Base-by-base conservation (phyloP, 2,113 vertebrate genomes). In the Oostethus manadensis region DNA sequence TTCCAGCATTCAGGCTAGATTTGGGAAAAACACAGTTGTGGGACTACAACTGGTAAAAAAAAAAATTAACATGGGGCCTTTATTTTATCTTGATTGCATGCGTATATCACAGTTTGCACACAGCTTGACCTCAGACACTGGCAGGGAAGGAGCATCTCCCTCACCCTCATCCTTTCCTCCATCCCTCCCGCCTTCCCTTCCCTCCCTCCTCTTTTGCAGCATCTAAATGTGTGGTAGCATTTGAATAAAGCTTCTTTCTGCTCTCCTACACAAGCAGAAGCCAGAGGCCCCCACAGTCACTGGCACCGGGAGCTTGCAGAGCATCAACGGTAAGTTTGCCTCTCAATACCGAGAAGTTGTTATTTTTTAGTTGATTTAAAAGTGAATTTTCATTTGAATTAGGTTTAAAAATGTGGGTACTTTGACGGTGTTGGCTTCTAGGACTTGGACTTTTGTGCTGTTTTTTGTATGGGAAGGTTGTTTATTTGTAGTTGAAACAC, bases 221-320 rank as follows among this genome's bases (percentile, higher is more conserved):
- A 70, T 75, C 84, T 86, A 84, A 88, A 88, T 80, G 82, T 81
- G 80, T 46, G 74, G 64, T 58, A 11, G 72, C 61, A 64, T 85
- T 81, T 84, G 86, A 84, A 88, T 82, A 88, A 84, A 86, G 83
- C 85, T 84, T 88, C 89, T 90, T 90, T 89, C 88, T 88, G 84
- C 83, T 81, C 87, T 78, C 68, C 70, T 62, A 74, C 84, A 58
- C 79, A 73, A 69, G 74, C 82, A 79, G 74, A 80, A 86, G 80
- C 8, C 1, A 75, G 77, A 83, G 75, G 84, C 85, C 79, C 75
- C 76, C 80, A 69, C 74, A 83, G 77, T 73, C 51, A 6, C 60
- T 57, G 72, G 58, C 73, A 68, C 65, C 56, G 58, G 80, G 81
- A 85, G 62, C 75, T 42, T 62, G 13, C 62, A 53, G 66, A 80